Evolutionary conservation across 2,888 invertebrate species (phyloP).

Genomic region (Chaetogeoica ovagalla): DNA sequence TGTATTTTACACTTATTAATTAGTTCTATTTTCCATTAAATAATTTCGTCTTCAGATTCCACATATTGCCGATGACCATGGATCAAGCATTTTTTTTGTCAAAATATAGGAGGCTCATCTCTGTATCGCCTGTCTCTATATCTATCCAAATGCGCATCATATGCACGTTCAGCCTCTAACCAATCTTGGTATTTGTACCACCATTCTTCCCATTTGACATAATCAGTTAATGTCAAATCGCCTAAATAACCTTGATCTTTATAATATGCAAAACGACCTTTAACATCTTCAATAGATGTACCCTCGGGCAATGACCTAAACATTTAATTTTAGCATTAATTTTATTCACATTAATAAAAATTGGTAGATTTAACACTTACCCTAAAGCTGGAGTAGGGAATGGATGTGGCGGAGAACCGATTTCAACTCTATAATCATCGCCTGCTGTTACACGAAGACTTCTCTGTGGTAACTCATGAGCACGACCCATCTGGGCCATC

Average conservation of each 20-base stretch:
- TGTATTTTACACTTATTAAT: constrained; percentile 10
- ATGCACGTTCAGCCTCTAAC: constrained; percentile 73
- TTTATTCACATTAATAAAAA: background rate
- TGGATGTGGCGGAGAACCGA: constrained; percentile 61
- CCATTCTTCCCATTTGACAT: constrained; percentile 93
- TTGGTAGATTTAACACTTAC: constrained; percentile 1
- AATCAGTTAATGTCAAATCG: constrained; percentile 78
- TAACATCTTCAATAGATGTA: constrained; percentile 85
- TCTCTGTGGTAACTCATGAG: constrained; percentile 79
- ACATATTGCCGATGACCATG: constrained; percentile 21
- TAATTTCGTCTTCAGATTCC: constrained; percentile 22
- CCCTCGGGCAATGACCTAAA: constrained; percentile 55
- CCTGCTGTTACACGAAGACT: constrained; percentile 78
- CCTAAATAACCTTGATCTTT: constrained; percentile 83
- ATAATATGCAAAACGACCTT: constrained; percentile 85
- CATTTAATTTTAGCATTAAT: background rate
- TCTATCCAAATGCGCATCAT: constrained; percentile 49
- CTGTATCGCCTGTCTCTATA: constrained; percentile 70
- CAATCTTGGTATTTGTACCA: constrained; percentile 92
- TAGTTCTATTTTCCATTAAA: constrained; percentile 6
- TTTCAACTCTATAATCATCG: constrained; percentile 59
- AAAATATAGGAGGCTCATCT: constrained; percentile 58
- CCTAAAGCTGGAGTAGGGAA: constrained; percentile 50
- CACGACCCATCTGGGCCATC: constrained; percentile 89
- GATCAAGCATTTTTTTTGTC: constrained; percentile 12